Conservation (phyloP, 2,797 vertebrate genomes). For the Sebastes diaconus region DNA sequence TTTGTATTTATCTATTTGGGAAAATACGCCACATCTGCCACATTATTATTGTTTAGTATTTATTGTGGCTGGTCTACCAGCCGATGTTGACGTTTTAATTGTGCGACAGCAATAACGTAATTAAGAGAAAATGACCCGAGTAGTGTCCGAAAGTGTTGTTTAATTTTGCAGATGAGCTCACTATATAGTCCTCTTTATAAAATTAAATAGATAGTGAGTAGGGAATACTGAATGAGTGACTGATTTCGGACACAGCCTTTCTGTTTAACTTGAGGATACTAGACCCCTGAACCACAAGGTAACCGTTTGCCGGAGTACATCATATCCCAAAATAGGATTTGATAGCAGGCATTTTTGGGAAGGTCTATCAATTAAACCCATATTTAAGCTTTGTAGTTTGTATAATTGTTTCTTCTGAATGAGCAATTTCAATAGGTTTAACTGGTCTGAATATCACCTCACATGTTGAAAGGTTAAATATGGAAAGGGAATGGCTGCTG, state of each 20-base stretch:
- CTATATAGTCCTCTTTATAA: no score
- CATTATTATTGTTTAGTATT: no score
- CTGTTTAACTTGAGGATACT: background rate
- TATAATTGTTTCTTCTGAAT: background rate
- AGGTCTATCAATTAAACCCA: background rate
- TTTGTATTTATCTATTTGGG: no score
- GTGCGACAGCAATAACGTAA: no score
- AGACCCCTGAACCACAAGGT: background rate
- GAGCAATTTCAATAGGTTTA: background rate
- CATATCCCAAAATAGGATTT: background rate
- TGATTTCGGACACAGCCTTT: no score
- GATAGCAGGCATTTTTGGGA: background rate
- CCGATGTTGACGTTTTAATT: no score
- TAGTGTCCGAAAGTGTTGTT: no score
- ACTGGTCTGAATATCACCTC: background rate
- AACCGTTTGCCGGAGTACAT: background rate
- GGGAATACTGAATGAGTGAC: rapidly evolving
- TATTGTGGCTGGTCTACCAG: no score
- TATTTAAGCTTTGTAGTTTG: background rate
- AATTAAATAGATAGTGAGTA: no score
- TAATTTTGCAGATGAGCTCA: rapidly evolving
- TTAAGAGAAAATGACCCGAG: no score
- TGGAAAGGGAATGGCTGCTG: background rate
- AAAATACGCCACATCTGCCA: no score
- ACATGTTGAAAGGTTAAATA: background rate